Base-by-base conservation (phyloP, 2,113 vertebrate species). In the Globicephala melas region DNA sequence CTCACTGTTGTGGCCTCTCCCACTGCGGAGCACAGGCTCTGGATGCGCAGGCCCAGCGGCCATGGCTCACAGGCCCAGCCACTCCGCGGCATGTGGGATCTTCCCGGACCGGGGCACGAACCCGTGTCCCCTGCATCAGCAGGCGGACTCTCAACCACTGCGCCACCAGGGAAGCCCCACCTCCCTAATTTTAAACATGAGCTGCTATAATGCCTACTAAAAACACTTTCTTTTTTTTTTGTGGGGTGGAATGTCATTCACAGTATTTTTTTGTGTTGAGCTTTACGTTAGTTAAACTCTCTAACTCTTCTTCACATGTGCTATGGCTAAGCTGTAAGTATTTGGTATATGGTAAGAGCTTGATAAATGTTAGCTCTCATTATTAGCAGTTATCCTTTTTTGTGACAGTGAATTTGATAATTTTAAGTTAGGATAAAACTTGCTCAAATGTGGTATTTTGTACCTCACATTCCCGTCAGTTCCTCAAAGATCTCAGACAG, bases 141-240 rank as follows among this genome's bases (percentile, higher is more conserved):
- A 38, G 38, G 38, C 38, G 38, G 38, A 38, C 38, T 38, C 38
- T 38, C 38, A 38, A 38, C 38, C 38, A 38, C 38, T 38, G 38
- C 38, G 1, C 38, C 38, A 38, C 38, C 38, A 38, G 38, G 38
- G 38, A 38, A 38, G 38, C 58, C 91, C 38, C 26, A 87, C 15
- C 62, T 62, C 58, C 91, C 38, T 97, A 44, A 76, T 44, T 84
- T 88, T 84, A 79, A 88, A 89, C 65, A 74, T 87, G 28, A 93
- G 70, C 58, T 47, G 58, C 12, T 47, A 38, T 50, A 86, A 70
- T 9, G 25, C 12, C 8, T 68, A 50, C 73, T 80, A 60, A 90
- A 74, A 81, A 17, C 60, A 90, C 3, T 58, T 81, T 36, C 50
- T 53, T 53, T 53, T 53, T 50, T 74, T 85, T 84, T 8, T 14